phyloP scores from a whole-genome alignment of 53 echinoderm and acorn worm species.

The Holothuria leucospilota region DNA sequence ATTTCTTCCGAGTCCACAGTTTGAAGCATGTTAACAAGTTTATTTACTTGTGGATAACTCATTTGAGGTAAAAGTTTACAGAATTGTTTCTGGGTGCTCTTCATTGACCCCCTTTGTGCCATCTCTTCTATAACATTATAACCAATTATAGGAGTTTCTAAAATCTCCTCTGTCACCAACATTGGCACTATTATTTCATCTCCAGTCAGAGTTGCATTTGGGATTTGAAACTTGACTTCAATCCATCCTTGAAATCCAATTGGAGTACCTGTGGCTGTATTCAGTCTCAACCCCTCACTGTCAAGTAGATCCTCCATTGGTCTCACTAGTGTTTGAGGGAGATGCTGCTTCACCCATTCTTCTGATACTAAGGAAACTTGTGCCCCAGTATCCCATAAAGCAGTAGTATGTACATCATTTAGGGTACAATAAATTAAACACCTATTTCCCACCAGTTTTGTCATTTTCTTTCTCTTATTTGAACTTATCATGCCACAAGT shows the following conservation, averaged over 20 bases:
- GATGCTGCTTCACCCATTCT: too few species aligned
- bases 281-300: conserved; percentile 3
- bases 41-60: background rate
- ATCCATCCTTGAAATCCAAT: conserved; percentile 29
- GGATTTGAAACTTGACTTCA: background rate
- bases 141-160: conserved; percentile 31
- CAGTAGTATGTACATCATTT: conserved; percentile 35
- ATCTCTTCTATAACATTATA: conserved; percentile 28
- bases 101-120: too few species aligned
- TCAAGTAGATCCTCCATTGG: conserved; percentile 50
- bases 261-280: background rate
- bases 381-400: too few species aligned
- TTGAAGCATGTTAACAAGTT: conserved; percentile 12
- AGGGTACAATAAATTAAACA: conserved; percentile 62
- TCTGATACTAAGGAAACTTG: too few species aligned
- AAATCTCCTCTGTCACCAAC: conserved; percentile 28
- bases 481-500: conserved; percentile 41
- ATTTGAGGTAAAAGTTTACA: background rate
- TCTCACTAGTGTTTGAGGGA: conserved; percentile 32
- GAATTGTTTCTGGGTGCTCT: background rate
- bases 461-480: conserved; percentile 37
- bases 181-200: conserved; percentile 21
- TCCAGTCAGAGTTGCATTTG: background rate
- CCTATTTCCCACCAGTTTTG: conserved; percentile 55
- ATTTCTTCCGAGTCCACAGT: background rate